Percentiles rank a stretch among this genome's conserved stretches.
Evolutionary conservation across 2,113 vertebrate species (phyloP).

Genomic region (Catharus bicknelli): DNA sequence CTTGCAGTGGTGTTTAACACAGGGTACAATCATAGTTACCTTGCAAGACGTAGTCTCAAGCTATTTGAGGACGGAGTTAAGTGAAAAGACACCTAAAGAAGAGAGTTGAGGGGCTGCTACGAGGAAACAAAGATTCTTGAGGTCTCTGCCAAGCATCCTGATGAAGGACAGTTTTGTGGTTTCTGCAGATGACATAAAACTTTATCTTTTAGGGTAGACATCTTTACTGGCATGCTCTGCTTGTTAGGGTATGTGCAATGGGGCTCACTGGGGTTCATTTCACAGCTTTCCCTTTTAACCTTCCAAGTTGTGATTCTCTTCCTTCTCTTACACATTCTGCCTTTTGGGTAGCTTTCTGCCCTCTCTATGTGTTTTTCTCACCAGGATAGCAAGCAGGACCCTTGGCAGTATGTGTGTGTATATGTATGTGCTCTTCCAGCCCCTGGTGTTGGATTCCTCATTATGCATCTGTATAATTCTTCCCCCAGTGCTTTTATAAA

Average conservation of each 20-base stretch:
- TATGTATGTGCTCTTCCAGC: neutral
- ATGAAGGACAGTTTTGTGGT: neutral
- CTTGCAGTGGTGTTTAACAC: neutral
- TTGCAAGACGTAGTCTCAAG: neutral
- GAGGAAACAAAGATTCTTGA: accelerated
- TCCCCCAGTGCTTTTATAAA: neutral
- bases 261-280: neutral
- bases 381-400: neutral
- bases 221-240: neutral
- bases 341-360: neutral
- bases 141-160: neutral
- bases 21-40: neutral
- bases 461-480: constrained; percentile 18
- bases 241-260: neutral
- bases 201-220: neutral
- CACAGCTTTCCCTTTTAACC: neutral
- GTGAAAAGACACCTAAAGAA: neutral
- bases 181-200: neutral
- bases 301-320: neutral
- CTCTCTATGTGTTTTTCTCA: neutral
- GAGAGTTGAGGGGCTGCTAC: neutral
- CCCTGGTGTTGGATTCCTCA: neutral
- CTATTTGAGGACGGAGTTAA: neutral
- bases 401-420: neutral
- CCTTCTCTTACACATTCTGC: neutral